Base-by-base conservation (phyloP, 2,113 vertebrate species). In the Neogobius melanostomus region DNA sequence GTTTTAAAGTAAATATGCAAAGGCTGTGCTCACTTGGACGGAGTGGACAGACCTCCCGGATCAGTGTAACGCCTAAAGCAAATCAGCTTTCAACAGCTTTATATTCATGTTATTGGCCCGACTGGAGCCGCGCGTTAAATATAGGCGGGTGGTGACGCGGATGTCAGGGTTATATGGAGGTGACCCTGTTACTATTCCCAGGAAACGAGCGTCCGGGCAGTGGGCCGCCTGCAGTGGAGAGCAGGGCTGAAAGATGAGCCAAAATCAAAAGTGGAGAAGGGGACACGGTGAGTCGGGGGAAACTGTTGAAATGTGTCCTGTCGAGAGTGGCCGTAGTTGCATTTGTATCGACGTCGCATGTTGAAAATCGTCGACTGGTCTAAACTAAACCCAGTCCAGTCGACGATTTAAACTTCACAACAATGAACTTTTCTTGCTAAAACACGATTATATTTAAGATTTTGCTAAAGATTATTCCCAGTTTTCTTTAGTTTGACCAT, bases 161-260 rank as follows among this genome's bases (percentile, higher is more conserved):
- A 60, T 53, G 72, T 77, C 46, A 36, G 54, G 54, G 54, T 36
- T 57, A 6, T 47, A 47, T 2, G 56, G 71, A 64, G 80, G 77
- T 87, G 79, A 87, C 88, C 85, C 78, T 81, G 79, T 90, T 91
- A 77, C 88, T 88, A 87, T 91, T 84, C 66, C 69, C 84, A 82
- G 84, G 82, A 83, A 90, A 82, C 77, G 66, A 83, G n/a, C 50
- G 63, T 68, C 74, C 48, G 75, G 71, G 53, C 79, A 69, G 83
- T 71, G 52, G 75, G 69, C 59, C 53, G 66, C 68, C 21, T 21
- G 21, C 21, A 21, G 60, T 52, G 66, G 74, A 11, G 76, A 54
- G 66, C 28, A 2, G 28, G 4, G 28, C 28, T 36, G 28, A 2
- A 36, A 36, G 3, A 36, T 0, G 28, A 36, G 28, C 28, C 28